Percentiles rank a stretch among this genome's conserved stretches.
phyloP scores from a whole-genome alignment of 2,113 vertebrate species.

The Myiopsitta monachus region DNA sequence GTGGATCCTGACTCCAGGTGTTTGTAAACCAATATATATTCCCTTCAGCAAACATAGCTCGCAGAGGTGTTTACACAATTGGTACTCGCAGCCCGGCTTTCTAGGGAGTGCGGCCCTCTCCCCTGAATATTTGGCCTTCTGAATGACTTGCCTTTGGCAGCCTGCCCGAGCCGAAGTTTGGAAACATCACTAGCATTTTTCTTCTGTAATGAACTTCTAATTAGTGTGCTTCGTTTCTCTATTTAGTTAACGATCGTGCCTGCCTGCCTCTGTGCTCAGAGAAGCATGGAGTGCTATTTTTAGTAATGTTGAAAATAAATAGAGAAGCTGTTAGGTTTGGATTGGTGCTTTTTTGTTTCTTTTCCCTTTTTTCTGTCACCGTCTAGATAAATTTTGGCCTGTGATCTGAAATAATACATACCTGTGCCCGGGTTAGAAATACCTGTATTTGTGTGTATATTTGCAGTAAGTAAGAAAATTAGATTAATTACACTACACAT shows the following conservation, averaged over 20 bases:
- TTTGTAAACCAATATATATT: not conserved
- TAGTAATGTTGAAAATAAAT: not conserved
- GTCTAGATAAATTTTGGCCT: not conserved
- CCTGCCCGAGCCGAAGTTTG: slow-evolving; percentile 5
- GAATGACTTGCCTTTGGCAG: slow-evolving; percentile 32
- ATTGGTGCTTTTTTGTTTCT: not conserved
- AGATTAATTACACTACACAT: not conserved
- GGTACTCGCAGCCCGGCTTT: not conserved
- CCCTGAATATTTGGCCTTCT: slow-evolving; percentile 12
- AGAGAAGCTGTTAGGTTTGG: not conserved
- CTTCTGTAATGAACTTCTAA: slow-evolving; percentile 40
- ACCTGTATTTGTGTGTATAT: not conserved
- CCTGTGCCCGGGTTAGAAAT: not conserved
- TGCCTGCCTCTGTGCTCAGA: not conserved
- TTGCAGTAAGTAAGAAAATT: not conserved
- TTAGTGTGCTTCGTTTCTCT: slow-evolving; percentile 34
- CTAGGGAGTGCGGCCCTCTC: not conserved
- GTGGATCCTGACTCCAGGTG: not conserved
- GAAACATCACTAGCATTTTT: slow-evolving; percentile 35
- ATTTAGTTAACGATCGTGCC: not conserved
- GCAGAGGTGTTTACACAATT: not conserved
- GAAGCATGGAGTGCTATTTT: slow-evolving; percentile 15
- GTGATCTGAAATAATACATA: not conserved
- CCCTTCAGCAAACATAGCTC: not conserved
- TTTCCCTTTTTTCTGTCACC: not conserved